phyloP scores from a whole-genome alignment of 2,888 invertebrate genomes.

The Dusona sp. region DNA sequence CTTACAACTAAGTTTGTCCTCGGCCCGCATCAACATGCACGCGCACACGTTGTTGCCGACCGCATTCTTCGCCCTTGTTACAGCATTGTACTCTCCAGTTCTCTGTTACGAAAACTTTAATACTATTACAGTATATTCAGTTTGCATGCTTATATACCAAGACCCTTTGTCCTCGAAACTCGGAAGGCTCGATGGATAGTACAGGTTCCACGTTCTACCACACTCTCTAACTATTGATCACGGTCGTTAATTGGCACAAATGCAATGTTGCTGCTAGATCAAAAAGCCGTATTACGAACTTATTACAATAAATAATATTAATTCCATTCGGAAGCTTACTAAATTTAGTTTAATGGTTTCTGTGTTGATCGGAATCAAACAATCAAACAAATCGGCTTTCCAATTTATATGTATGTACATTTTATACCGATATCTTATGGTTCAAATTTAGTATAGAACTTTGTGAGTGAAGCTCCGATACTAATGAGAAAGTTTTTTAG shows the following conservation, averaged over 20 bases:
- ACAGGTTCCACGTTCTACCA: constrained; percentile 34
- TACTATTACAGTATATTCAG: constrained; percentile 31
- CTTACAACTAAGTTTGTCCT: constrained; percentile 33
- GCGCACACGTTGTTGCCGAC: constrained; percentile 34
- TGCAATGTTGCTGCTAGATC: neutral
- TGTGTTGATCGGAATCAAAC: too few species aligned
- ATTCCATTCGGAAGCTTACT: neutral
- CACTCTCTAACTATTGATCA: constrained; percentile 28
- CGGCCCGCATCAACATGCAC: constrained; percentile 42
- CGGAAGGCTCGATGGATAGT: neutral
- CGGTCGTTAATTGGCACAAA: constrained; percentile 17
- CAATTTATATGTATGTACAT: neutral
- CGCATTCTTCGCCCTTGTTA: constrained; percentile 67
- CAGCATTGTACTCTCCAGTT: constrained; percentile 46
- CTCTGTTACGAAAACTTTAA: constrained; percentile 45
- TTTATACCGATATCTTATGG: neutral
- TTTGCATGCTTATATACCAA: neutral
- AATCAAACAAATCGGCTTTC: neutral
- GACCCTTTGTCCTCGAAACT: constrained; percentile 15
- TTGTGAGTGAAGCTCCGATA: constrained; percentile 67
- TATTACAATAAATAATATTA: neutral
- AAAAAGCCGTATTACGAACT: neutral
- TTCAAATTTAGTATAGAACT: neutral
- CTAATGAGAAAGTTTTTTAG: constrained; percentile 76
- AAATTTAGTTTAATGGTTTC: too few species aligned